phyloP scores from a whole-genome alignment of 2,797 vertebrate genomes.

The Micropoecilia bifurca region DNA sequence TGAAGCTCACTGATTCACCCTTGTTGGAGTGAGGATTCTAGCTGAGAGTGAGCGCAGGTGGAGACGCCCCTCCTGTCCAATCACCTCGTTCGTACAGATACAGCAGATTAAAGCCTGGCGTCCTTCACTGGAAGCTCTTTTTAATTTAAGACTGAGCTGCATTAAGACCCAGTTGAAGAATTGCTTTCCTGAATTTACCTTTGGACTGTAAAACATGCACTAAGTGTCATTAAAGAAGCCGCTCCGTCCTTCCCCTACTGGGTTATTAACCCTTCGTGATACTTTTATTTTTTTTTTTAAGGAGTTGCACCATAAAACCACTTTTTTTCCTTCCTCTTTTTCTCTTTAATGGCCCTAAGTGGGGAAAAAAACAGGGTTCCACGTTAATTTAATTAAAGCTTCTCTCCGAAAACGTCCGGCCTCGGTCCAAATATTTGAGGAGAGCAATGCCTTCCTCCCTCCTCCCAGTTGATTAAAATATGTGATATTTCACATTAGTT shows the following conservation, averaged over 20 bases:
- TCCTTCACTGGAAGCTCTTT: conserved; percentile 66
- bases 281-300: conserved; percentile 70
- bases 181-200: conserved; percentile 76
- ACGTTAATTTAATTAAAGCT: conserved; percentile 83
- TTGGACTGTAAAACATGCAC: conserved; percentile 82
- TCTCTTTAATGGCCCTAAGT: conserved; percentile 81
- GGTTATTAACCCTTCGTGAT: conserved; percentile 80
- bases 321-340: conserved; percentile 48
- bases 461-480: conserved; percentile 86
- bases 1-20: conserved; percentile 64
- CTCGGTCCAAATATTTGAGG: conserved; percentile 79
- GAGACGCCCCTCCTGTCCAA: conserved; percentile 44
- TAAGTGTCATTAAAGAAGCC: conserved; percentile 75
- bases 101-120: conserved; percentile 68
- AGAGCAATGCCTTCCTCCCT: conserved; percentile 72
- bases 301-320: conserved; percentile 77
- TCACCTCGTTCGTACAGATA: conserved; percentile 51
- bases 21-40: conserved; percentile 28
- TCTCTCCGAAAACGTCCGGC: conserved; percentile 74
- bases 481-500: conserved; percentile 86
- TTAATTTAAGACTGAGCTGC: conserved; percentile 70
- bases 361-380: conserved; percentile 63
- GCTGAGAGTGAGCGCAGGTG: conserved; percentile 42
- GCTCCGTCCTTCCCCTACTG: conserved; percentile 57
- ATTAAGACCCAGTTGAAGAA: conserved; percentile 72